Conservation (phyloP, 2,797 vertebrate species). For the Microchirus variegatus region DNA sequence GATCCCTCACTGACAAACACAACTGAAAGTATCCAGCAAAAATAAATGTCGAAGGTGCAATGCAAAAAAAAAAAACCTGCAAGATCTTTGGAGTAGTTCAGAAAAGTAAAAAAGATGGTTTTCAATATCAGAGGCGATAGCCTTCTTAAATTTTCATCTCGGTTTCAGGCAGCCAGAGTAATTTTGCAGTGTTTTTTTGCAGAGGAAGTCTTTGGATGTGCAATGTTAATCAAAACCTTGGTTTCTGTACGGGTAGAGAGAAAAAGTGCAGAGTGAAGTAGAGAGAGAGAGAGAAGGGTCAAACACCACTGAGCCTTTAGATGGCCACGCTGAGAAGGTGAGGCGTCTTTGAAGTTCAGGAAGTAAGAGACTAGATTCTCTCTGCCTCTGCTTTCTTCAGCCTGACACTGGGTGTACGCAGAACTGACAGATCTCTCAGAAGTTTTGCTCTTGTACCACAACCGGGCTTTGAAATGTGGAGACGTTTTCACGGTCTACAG, state of each 20-base stretch:
- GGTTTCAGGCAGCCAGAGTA: constrained; percentile 35
- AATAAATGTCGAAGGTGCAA: not conserved
- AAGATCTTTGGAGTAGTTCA: constrained; percentile 18
- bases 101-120: not conserved
- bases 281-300: constrained; percentile 53
- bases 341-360: constrained; percentile 84
- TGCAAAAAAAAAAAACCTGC: constrained; percentile 8
- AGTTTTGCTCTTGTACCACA: constrained; percentile 68
- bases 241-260: constrained; percentile 40
- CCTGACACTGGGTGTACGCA: constrained; percentile 57
- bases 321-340: constrained; percentile 74
- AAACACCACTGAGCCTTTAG: constrained; percentile 68
- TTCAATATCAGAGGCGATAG: constrained; percentile 55
- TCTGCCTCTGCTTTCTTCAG: constrained; percentile 53
- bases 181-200: constrained; percentile 55
- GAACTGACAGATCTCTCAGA: constrained; percentile 76
- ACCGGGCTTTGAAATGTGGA: constrained; percentile 80
- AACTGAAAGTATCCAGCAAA: not conserved
- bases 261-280: constrained; percentile 27
- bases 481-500: constrained; percentile 61
- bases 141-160: constrained; percentile 57
- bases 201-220: constrained; percentile 43
- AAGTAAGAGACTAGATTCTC: constrained; percentile 73
- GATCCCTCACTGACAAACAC: not conserved
- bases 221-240: constrained; percentile 70